These are phyloP conservation scores for Clunio marinus DNA, from an alignment of 2,888 invertebrate genomes.

Conservation along the genomic window DNA sequence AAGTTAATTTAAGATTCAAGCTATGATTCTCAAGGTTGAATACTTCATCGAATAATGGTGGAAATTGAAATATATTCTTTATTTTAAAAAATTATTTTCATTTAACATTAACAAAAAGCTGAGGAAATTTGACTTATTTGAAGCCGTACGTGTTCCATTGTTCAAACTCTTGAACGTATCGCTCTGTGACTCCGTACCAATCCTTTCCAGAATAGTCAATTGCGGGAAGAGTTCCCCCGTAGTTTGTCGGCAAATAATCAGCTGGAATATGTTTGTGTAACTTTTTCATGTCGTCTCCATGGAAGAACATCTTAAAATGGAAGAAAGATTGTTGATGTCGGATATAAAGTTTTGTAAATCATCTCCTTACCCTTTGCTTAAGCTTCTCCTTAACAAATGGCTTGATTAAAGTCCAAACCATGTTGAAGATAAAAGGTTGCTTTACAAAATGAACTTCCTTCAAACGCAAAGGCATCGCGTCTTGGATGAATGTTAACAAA, in stretches of 20 bases:
- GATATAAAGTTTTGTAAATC: background rate
- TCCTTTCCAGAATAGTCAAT: conserved; percentile 73
- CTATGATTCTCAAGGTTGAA: too few relatives aligned
- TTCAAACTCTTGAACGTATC: conserved; percentile 61
- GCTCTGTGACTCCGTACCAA: conserved; percentile 69
- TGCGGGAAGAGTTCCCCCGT: conserved; percentile 68
- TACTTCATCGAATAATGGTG: too few relatives aligned
- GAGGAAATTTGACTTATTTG: too few relatives aligned
- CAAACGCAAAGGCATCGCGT: conserved; percentile 77
- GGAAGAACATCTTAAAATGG: conserved; percentile 69
- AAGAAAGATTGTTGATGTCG: too few relatives aligned
- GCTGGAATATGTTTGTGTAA: conserved; percentile 69
- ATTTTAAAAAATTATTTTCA: too few relatives aligned
- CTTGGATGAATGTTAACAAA: conserved; percentile 76
- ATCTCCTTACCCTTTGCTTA: conserved; percentile 1
- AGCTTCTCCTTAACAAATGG: conserved; percentile 72
- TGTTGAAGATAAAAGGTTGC: conserved; percentile 76
- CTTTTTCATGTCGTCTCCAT: conserved; percentile 72
- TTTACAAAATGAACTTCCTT: conserved; percentile 84
- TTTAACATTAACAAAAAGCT: too few relatives aligned
- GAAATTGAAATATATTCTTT: too few relatives aligned
- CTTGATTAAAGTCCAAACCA: conserved; percentile 81
- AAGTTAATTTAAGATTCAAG: too few relatives aligned
- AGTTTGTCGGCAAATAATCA: conserved; percentile 67
- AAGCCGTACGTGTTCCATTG: conserved; percentile 67